phyloP scores from a whole-genome alignment of 30 jellyfish, hydroid and myxozoan genomes.

The Chrysaora quinquecirrha region DNA sequence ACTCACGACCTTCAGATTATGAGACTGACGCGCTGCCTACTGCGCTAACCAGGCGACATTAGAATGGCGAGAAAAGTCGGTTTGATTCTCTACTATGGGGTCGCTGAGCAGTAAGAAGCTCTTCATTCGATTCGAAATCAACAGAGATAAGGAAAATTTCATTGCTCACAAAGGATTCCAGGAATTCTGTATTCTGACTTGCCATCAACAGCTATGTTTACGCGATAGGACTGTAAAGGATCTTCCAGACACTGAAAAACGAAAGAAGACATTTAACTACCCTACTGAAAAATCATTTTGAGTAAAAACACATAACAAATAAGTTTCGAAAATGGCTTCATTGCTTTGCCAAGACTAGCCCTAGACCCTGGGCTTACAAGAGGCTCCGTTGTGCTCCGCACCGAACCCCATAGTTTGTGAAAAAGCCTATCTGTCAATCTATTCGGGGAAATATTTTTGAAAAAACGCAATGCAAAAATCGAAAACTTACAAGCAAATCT shows the following conservation, averaged over 20 bases:
- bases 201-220: slow-evolving; percentile 86
- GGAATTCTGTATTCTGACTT: slow-evolving; percentile 63
- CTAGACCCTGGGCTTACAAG: too few species aligned
- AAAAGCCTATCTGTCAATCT: too few species aligned
- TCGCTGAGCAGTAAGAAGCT: too few species aligned
- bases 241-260: slow-evolving; percentile 82
- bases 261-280: not conserved
- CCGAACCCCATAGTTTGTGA: too few species aligned
- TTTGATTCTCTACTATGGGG: too few species aligned
- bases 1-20: slow-evolving; percentile 87
- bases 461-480: too few species aligned
- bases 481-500: slow-evolving; percentile 78
- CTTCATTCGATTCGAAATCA: not conserved
- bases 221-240: slow-evolving; percentile 80
- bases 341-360: too few species aligned
- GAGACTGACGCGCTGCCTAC: slow-evolving; percentile 92
- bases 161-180: slow-evolving; percentile 79
- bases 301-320: too few species aligned
- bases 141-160: not conserved
- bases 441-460: too few species aligned
- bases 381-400: too few species aligned
- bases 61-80: not conserved
- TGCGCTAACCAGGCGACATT: slow-evolving; percentile 73
- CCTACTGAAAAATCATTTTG: too few species aligned
- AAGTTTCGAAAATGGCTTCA: too few species aligned